These are phyloP conservation scores for Laticauda laticaudata DNA, from an alignment of 2,113 vertebrate genomes.

Conservation along the genomic window DNA sequence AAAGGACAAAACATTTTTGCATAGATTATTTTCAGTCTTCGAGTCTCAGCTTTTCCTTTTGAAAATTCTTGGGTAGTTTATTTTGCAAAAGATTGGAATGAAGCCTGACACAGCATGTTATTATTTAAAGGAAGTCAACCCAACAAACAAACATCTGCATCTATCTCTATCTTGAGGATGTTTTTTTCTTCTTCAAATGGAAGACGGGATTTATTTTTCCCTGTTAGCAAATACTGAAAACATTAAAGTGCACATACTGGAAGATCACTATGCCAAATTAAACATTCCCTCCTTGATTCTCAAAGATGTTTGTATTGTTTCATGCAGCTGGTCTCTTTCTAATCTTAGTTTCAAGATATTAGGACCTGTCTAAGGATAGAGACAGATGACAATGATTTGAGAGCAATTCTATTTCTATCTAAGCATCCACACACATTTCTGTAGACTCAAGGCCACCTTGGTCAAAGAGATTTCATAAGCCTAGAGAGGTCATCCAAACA, in stretches of 20 bases:
- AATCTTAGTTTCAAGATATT: slow-evolving; percentile 35
- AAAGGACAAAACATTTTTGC: slow-evolving; percentile 21
- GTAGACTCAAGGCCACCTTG: neutral
- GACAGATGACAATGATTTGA: neutral
- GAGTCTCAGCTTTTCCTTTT: slow-evolving; percentile 37
- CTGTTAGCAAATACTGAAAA: slow-evolving; percentile 37
- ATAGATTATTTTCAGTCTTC: slow-evolving; percentile 18
- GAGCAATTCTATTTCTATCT: neutral
- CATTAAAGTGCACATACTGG: slow-evolving; percentile 5
- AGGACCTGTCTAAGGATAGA: slow-evolving; percentile 16
- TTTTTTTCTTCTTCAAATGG: slow-evolving; percentile 39
- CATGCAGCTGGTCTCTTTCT: slow-evolving; percentile 35
- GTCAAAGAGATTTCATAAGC: neutral
- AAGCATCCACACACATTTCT: neutral
- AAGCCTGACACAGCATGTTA: slow-evolving; percentile 44
- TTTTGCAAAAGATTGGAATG: slow-evolving; percentile 48
- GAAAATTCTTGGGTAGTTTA: slow-evolving; percentile 31
- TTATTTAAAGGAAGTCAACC: slow-evolving; percentile 57
- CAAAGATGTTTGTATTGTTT: slow-evolving; percentile 40
- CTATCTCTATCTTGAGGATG: slow-evolving; percentile 48
- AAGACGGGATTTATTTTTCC: slow-evolving; percentile 17
- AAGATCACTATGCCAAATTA: slow-evolving; percentile 35
- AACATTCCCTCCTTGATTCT: slow-evolving; percentile 45
- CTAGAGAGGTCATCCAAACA: no score
- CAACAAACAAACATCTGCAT: neutral